Base-by-base conservation (phyloP, 2,797 vertebrate genomes). In the Sebastes minor region DNA sequence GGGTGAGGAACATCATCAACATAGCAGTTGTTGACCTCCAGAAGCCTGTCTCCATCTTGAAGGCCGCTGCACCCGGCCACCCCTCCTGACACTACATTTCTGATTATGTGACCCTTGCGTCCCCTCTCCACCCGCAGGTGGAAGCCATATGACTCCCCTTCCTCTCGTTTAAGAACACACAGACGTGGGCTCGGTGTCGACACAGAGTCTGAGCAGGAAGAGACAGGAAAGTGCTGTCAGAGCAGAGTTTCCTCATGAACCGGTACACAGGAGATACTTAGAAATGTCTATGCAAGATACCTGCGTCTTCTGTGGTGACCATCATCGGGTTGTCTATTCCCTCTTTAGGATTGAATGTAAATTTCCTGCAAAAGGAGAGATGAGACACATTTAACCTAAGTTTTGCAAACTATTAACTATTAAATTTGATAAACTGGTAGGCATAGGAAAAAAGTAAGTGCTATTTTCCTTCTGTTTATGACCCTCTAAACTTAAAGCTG, bases 271-370 rank as follows among this genome's bases (percentile, higher is more conserved):
- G 7, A 6, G 2, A 33, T 14, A 4, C 23, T 16, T 8, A 23
- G 8, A 32, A 32, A 27, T 16, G 1, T 46, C 1, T 14, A 4
- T 52, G 6, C 0, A 30, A 4, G 20, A 55, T 92, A 96, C 96
- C 96, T 90, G 92, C 20, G 9, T 94, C 93, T 5, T 96, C 96
- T 66, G 94, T 90, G 83, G 94, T 89, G 59, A 94, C 93, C 93
- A 99, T 95, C 69, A 91, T 96, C 64, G 98, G 98, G 90, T 99
- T 99, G 92, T 99, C 98, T 20, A 99, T 98, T 68, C 98, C 98
- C 86, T 96, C 95, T 93, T 96, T 98, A 18, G 98, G 97, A 91
- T 99, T 97, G 90, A 99, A 99, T 68, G 94, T 95, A 91, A 97
- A 98, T 90, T 95, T 98, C 65, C 94, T 94, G 59, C 4, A 76